Base-by-base conservation (phyloP, 2,113 vertebrate species). In the Chaetorhynchus papuensis region DNA sequence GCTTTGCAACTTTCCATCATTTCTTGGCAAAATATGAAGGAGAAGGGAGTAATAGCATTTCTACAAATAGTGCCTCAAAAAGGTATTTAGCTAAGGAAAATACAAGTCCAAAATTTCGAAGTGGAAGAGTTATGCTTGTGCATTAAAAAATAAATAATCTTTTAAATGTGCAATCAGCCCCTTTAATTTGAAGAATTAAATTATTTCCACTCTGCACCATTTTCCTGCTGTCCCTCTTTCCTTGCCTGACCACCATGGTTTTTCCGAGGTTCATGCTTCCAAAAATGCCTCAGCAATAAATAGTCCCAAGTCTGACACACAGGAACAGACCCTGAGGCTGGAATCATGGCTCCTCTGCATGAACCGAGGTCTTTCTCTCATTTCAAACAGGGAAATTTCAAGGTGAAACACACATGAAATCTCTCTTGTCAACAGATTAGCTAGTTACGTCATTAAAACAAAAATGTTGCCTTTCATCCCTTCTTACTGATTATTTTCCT, bases 1-100 rank as follows among this genome's bases (percentile, higher is more conserved):
- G 81, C 90, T 93, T 93, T 95, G 79, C 59, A 89, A 92, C 72
- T 74, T 95, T 33, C 84, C 81, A 9, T 83, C 33, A 0, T 91
- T 90, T 83, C 72, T 87, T 39, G 41, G 86, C 41, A 95, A 93
- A 87, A 90, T 19, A 21, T 4, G 33, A 92, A 80, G 63, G 20
- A 42, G 45, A 85, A 78, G 27, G 45, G 19, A 52, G 21, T 3
- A 68, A 76, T 11, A 41, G 11, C 2, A 22, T 53, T 77, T 84
- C 56, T 21, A 12, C 7, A 44, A 56, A 69, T 90, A 95, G 83
- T 27, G 21, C 12, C 54, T 85, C 42, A 7, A 11, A 82, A 61
- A 70, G 9, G 2, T 41, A 57, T 78, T 64, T 75, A 90, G n/a
- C 31, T 47, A 56, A 77, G 35, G 27, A 93, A 81, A 65, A 90